Evolutionary conservation across 2,888 invertebrate species (phyloP).

Genomic region (Automeris io): DNA sequence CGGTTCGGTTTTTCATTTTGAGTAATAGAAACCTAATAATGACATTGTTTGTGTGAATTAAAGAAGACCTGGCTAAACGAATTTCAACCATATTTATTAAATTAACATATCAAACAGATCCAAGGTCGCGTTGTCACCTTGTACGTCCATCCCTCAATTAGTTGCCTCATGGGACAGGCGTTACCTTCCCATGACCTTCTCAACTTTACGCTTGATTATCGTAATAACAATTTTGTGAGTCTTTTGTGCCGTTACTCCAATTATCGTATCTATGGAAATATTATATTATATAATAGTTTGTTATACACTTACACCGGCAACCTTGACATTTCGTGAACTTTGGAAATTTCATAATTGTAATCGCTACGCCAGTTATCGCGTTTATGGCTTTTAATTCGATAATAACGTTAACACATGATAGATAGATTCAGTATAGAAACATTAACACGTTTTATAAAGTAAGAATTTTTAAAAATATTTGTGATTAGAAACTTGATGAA

Average conservation of each 20-base stretch:
- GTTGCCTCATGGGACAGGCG: not conserved
- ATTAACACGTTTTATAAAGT: too few relatives aligned
- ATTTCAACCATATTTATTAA: not conserved
- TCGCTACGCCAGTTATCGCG: too few relatives aligned
- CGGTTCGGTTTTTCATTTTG: too few relatives aligned
- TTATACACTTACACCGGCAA: not conserved
- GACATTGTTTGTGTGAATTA: too few relatives aligned
- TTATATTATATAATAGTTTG: not conserved
- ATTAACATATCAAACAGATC: not conserved
- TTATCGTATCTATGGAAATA: not conserved
- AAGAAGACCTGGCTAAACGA: too few relatives aligned
- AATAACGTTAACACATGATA: too few relatives aligned
- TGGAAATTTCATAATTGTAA: not conserved
- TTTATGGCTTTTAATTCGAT: too few relatives aligned
- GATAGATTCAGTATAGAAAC: too few relatives aligned
- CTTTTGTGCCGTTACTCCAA: not conserved
- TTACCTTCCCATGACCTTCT: conserved; percentile 1
- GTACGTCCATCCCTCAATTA: not conserved
- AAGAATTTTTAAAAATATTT: too few relatives aligned
- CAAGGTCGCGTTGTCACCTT: not conserved
- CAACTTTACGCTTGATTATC: conserved; percentile 1
- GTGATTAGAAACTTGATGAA: too few relatives aligned
- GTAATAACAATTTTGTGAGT: not conserved
- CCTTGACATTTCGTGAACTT: not conserved
- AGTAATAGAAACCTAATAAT: too few relatives aligned